A percentile compares a stretch with the other conserved stretches of the same genome.
phyloP scores from a whole-genome alignment of 2,797 vertebrate genomes.

The Xenopus petersii region DNA sequence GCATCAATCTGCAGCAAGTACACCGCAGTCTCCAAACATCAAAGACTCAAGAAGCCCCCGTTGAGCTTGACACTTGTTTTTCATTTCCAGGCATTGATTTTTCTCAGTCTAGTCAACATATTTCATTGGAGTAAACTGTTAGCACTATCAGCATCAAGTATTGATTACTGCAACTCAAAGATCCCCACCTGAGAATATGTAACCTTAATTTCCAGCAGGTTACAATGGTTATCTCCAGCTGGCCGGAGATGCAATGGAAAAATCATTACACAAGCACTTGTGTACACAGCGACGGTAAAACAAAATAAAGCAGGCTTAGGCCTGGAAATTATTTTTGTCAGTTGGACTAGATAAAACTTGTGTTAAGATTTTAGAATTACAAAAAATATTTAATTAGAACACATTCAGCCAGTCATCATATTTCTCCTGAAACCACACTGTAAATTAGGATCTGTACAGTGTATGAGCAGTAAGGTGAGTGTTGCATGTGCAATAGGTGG shows the following conservation, averaged over 20 bases:
- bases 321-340: conserved; percentile 9
- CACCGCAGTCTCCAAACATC: conserved; percentile 50
- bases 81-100: conserved; percentile 64
- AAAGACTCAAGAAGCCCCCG: conserved; percentile 49
- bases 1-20: conserved; percentile 54
- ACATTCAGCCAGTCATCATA: too few species aligned
- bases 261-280: conserved; percentile 48
- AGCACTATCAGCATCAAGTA: conserved; percentile 59
- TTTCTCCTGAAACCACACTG: too few species aligned
- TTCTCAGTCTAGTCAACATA: conserved; percentile 54
- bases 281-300: conserved; percentile 24
- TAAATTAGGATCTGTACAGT: too few species aligned
- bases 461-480: too few species aligned
- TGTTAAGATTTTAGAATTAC: too few species aligned
- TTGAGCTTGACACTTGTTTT: conserved; percentile 61
- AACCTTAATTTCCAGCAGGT: conserved; percentile 64
- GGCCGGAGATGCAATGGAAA: conserved; percentile 55
- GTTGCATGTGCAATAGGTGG: too few species aligned
- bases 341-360: background rate
- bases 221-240: conserved; percentile 57
- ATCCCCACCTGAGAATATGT: conserved; percentile 62
- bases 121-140: conserved; percentile 59
- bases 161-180: conserved; percentile 60
- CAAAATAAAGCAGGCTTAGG: conserved; percentile 21
- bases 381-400: too few species aligned